phyloP scores from a whole-genome alignment of 2,888 invertebrate genomes.

The Ametastegia equiseti region DNA sequence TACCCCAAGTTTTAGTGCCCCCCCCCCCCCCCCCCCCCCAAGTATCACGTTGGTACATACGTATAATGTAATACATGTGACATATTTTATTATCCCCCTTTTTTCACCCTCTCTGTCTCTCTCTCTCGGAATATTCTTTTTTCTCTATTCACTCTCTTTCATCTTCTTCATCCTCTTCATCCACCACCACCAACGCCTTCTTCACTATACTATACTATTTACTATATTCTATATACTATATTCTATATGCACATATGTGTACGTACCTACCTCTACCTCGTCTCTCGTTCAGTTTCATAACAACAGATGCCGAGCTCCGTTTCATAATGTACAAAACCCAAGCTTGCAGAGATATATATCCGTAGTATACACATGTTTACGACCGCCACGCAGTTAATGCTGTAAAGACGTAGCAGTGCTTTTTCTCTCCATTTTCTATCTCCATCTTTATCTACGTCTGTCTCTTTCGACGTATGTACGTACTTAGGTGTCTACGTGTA shows the following conservation, averaged over 20 bases:
- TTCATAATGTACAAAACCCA: conserved; percentile 9
- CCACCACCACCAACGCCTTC: conserved; percentile 21
- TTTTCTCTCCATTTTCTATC: no score
- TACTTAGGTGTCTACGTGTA: not conserved
- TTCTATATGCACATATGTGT: no score
- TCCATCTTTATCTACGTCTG: not conserved
- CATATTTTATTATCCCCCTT: conserved; percentile 30
- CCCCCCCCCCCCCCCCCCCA: no score
- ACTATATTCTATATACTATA: no score
- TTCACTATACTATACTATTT: no score
- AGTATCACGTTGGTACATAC: conserved; percentile 13
- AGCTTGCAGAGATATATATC: conserved; percentile 18
- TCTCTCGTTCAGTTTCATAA: conserved; percentile 30
- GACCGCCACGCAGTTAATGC: conserved; percentile 16
- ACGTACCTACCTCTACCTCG: not conserved
- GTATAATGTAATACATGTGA: conserved; percentile 25
- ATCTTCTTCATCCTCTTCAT: conserved; percentile 13
- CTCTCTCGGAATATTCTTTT: not conserved
- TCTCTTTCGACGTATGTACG: not conserved
- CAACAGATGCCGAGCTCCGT: conserved; percentile 24
- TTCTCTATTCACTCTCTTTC: conserved; percentile 33
- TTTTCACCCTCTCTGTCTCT: conserved; percentile 29
- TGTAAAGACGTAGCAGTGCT: conserved; percentile 5
- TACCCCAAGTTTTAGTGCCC: not conserved
- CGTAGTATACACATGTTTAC: conserved; percentile 28